Percentiles rank a stretch among this genome's conserved stretches.
Evolutionary conservation across 2,888 invertebrate species (phyloP).

Genomic region (Pocota personata): DNA sequence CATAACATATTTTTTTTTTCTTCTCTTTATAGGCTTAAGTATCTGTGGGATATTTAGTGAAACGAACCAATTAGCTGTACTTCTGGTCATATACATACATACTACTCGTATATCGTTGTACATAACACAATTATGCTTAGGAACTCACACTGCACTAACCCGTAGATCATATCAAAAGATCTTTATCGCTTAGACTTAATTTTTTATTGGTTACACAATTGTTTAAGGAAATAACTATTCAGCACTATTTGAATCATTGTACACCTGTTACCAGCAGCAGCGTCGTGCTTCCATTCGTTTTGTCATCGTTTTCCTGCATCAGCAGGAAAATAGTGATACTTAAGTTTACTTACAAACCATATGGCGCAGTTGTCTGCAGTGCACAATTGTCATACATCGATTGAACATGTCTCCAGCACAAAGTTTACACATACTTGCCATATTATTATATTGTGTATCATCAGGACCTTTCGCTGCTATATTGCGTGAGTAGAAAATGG

Average conservation of each 20-base stretch:
- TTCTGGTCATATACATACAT: background rate
- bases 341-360: constrained; percentile 24
- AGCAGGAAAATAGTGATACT: constrained; percentile 23
- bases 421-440: background rate
- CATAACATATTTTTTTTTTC: background rate
- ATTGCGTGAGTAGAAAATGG: constrained; percentile 44
- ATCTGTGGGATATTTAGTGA: background rate
- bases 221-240: background rate
- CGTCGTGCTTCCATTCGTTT: constrained; percentile 6
- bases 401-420: constrained; percentile 38
- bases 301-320: constrained; percentile 7
- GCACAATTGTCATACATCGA: background rate
- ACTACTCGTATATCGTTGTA: too few species aligned
- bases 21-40: background rate
- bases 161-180: background rate
- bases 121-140: background rate
- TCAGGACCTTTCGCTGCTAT: constrained; percentile 7
- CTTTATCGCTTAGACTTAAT: background rate
- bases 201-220: background rate
- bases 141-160: background rate
- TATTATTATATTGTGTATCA: constrained; percentile 26
- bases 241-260: background rate
- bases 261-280: constrained; percentile 32
- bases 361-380: background rate
- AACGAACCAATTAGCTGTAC: background rate